Conservation (phyloP, 2,797 vertebrate species). For the Tangara arthus region DNA sequence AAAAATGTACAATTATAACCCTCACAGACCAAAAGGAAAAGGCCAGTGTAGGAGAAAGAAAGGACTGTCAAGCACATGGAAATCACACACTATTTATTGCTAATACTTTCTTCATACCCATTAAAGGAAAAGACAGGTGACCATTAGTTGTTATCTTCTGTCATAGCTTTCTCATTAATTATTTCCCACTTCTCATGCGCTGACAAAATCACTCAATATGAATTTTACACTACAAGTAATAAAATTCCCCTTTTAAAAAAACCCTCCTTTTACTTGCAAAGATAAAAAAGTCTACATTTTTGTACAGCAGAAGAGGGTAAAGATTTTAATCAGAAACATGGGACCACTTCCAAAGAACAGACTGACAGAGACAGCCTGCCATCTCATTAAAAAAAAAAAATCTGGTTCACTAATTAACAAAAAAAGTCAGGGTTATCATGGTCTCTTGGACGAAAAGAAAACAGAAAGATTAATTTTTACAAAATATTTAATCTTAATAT, state of each 20-base stretch:
- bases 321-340: constrained; percentile 44
- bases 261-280: neutral
- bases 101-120: neutral
- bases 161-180: neutral
- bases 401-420: constrained; percentile 30
- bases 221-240: neutral
- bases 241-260: neutral
- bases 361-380: constrained; percentile 30
- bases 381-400: constrained; percentile 28
- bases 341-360: constrained; percentile 52
- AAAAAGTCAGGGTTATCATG: neutral
- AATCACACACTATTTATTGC: neutral
- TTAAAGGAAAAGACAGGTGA: neutral
- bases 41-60: neutral
- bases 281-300: neutral
- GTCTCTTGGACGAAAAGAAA: neutral
- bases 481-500: neutral
- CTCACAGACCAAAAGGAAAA: neutral
- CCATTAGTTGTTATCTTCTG: neutral
- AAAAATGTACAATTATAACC: neutral
- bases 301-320: constrained; percentile 15
- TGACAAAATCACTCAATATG: neutral
- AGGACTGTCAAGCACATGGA: neutral
- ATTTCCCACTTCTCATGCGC: neutral
- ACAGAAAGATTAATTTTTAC: neutral